These are phyloP conservation scores for Aplodontia rufa DNA, from an alignment of 2,113 vertebrate species.

Conservation along the genomic window DNA sequence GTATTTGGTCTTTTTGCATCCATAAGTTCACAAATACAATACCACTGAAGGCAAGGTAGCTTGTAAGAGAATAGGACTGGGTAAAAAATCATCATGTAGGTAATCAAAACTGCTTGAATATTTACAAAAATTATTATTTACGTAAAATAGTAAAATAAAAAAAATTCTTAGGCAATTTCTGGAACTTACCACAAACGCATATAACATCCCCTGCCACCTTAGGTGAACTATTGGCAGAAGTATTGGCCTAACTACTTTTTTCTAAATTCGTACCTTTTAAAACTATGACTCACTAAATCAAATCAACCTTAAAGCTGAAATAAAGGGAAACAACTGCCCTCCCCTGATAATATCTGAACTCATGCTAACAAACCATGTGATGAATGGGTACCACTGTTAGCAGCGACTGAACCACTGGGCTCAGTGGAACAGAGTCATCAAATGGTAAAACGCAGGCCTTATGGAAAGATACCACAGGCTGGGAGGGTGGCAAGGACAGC, in stretches of 20 bases:
- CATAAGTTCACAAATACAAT: neutral
- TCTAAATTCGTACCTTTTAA: neutral
- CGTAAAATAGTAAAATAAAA: conserved; percentile 22
- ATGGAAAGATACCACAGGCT: neutral
- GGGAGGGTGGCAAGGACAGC: neutral
- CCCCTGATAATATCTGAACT: neutral
- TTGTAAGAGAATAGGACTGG: neutral
- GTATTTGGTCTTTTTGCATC: neutral
- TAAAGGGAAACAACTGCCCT: neutral
- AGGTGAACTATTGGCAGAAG: neutral
- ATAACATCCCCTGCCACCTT: neutral
- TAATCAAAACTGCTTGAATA: neutral
- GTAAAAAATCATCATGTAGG: neutral
- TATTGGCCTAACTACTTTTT: neutral
- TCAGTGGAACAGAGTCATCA: neutral
- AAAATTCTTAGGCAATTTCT: neutral
- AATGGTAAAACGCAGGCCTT: neutral
- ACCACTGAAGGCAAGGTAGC: neutral
- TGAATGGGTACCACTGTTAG: neutral
- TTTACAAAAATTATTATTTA: neutral
- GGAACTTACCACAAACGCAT: neutral
- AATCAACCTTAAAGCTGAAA: neutral
- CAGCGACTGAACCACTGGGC: too few species aligned
- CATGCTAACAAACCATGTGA: neutral
- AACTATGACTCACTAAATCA: neutral